Evolutionary conservation across 2,888 invertebrate species (phyloP).

Genomic region (Gortyna flavago): DNA sequence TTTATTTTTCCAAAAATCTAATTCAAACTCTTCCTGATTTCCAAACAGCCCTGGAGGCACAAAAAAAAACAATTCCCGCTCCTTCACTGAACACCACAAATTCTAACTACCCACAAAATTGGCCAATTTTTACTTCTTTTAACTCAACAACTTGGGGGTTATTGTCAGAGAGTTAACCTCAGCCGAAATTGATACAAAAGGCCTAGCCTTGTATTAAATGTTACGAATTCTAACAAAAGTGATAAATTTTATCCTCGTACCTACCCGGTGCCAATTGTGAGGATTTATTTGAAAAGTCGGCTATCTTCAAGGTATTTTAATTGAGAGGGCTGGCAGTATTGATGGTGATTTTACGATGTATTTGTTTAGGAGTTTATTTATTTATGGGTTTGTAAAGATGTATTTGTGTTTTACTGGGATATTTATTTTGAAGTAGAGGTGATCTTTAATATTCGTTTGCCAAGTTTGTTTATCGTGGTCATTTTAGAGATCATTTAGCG

Average conservation of each 20-base stretch:
- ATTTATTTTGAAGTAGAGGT: constrained; percentile 11
- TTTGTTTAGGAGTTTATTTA: constrained; percentile 20
- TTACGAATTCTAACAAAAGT: constrained; percentile 57
- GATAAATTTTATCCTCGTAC: constrained; percentile 59
- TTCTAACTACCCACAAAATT: constrained; percentile 48
- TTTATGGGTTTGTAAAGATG: constrained; percentile 12
- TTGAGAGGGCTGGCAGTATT: constrained; percentile 38
- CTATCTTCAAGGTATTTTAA: constrained; percentile 60
- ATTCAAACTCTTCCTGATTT: not conserved
- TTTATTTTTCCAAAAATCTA: not conserved
- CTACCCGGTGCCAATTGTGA: constrained; percentile 41
- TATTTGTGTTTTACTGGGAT: constrained; percentile 3
- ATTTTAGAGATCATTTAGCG: not conserved
- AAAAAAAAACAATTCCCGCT: constrained; percentile 15
- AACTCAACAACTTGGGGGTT: constrained; percentile 59
- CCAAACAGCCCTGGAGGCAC: not conserved
- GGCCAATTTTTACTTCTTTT: constrained; percentile 46
- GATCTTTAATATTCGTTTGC: not conserved
- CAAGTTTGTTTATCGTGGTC: not conserved
- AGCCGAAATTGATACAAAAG: constrained; percentile 61
- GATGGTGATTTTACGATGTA: constrained; percentile 27
- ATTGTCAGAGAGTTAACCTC: constrained; percentile 55
- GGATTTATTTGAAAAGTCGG: constrained; percentile 52
- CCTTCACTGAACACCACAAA: constrained; percentile 30
- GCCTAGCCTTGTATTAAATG: constrained; percentile 53